Evolutionary conservation across 2,888 invertebrate genomes (phyloP).

Genomic region (Steinernema hermaphroditum): DNA sequence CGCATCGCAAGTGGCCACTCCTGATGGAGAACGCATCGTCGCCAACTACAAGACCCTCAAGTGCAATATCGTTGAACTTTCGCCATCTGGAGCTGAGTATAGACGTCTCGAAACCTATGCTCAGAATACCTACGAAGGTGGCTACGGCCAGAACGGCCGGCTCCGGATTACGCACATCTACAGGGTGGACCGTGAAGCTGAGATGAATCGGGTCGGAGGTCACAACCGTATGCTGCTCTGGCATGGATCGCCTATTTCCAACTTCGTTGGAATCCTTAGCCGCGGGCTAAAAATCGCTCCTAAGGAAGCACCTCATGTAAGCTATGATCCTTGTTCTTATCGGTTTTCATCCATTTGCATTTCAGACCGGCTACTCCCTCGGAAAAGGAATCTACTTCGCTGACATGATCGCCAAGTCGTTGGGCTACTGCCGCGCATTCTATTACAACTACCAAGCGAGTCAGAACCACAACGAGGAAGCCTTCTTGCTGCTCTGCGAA

Average conservation of each 20-base stretch:
- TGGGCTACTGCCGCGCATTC: background rate
- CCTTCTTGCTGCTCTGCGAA: background rate
- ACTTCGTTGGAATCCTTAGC: background rate
- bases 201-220: background rate
- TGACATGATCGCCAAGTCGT: background rate
- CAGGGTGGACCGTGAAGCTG: background rate
- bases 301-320: background rate
- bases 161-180: background rate
- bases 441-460: background rate
- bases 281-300: conserved; percentile 3
- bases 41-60: conserved; percentile 11
- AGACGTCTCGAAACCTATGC: background rate
- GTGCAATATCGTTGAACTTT: background rate
- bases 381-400: conserved; percentile 14
- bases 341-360: no score
- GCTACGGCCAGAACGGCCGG: background rate
- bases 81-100: background rate
- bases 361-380: conserved; percentile 7
- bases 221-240: background rate
- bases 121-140: background rate
- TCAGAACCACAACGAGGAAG: background rate
- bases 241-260: conserved; percentile 15
- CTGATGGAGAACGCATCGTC: background rate
- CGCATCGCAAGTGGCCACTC: background rate
- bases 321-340: background rate